Base-by-base conservation (phyloP, 2,888 invertebrate genomes). In the Drosophila anceps region DNA sequence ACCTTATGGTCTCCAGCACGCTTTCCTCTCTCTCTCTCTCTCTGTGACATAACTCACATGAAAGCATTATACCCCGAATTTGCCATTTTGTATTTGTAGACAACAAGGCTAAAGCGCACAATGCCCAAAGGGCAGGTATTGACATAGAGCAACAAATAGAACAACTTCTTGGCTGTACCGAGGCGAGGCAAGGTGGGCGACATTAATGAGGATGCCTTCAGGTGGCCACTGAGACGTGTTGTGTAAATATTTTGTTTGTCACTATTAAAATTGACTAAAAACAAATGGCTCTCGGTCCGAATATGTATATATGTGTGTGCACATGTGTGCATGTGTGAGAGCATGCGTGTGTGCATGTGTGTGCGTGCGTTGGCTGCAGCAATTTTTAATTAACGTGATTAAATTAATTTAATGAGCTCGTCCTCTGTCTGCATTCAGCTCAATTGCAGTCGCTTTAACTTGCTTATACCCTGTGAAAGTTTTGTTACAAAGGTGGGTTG, bases 161-260 rank as follows among this genome's bases (percentile, higher is more conserved):
- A 10, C 43, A 31, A 43, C 18, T 62, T 24, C 33, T 57, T 10
- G n/a, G 37, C 39, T 24, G 54, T 37, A 46, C 29, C 35, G 24
- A 43, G 31, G 8, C 24, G 57, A 15, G 43, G 24, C 35, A 15
- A 20, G 18, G 37, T 15, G 24, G 35, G 33, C 29, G 31, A 35
- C 50, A n/a, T 58, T 50, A 58, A 44, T 50, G 59, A 37, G 46
- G 53, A 61, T 78, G 69, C 82, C 84, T 63, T 60, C 74, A 82
- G 89, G 80, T 67, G 48, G 27, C 20, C 8, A 78, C 69, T 64
- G 65, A 60, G 44, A 72, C 82, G 79, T 74, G 78, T 76, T 88
- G 91, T 81, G 84, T 82, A 85, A 91, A 90, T 87, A 91, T 90
- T 90, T 83, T 78, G 73, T 55, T 72, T 79, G 82, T 65, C 84